Conservation (phyloP, 53 echinoderm and acorn worm genomes). For the Echinarachnius parma region DNA sequence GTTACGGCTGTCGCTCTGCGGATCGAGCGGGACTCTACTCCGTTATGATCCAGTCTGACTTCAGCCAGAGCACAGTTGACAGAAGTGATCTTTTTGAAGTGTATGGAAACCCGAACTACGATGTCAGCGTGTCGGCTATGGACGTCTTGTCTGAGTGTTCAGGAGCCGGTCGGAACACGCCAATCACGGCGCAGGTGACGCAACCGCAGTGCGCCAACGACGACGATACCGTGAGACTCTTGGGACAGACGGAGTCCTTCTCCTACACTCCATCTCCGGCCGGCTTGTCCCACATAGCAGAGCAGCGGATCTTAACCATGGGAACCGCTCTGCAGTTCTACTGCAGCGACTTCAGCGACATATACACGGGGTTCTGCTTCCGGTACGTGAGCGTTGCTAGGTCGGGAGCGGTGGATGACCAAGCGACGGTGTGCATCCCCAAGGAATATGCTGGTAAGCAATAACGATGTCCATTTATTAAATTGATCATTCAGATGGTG, state of each 20-base stretch:
- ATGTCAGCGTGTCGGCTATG: conserved; percentile 16
- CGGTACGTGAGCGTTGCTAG: conserved; percentile 71
- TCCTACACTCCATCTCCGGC: conserved; percentile 29
- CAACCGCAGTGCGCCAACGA: conserved; percentile 53
- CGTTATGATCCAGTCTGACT: conserved; percentile 40
- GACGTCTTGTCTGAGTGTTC: conserved; percentile 36
- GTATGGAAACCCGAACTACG: conserved; percentile 8
- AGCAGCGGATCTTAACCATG: conserved; percentile 32
- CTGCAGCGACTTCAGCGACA: conserved; percentile 53
- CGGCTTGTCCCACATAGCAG: conserved; percentile 50
- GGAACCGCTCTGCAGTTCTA: conserved; percentile 36
- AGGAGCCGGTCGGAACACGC: conserved; percentile 49
- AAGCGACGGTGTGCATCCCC: conserved; percentile 63
- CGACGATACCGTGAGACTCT: conserved; percentile 45
- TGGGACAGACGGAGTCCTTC: conserved; percentile 48
- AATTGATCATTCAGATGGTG: too few species aligned
- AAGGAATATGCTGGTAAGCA: conserved; percentile 11
- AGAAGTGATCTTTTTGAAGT: conserved; percentile 22
- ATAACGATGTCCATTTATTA: too few species aligned
- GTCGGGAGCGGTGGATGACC: conserved; percentile 66
- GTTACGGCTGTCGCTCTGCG: conserved; percentile 54
- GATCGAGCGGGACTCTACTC: conserved; percentile 72
- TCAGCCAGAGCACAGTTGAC: conserved; percentile 12
- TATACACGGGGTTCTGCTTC: conserved; percentile 75
- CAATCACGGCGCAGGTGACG: conserved; percentile 54